phyloP scores from a whole-genome alignment of 2,888 invertebrate genomes.

The Troilus luridus region DNA sequence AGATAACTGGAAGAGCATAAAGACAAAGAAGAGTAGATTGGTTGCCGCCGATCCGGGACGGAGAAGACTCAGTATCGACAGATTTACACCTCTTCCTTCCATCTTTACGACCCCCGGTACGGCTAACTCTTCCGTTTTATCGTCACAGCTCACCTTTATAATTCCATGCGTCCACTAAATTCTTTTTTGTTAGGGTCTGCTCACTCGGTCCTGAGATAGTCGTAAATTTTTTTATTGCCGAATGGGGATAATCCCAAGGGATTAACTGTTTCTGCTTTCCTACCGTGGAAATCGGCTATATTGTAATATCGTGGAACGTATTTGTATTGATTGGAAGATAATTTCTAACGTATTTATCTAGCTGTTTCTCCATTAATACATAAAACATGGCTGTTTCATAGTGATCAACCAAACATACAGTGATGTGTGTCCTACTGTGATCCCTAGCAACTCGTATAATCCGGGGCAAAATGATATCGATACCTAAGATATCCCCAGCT shows the following conservation, averaged over 20 bases:
- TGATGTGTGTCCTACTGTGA: too few species aligned
- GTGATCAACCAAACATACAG: too few species aligned
- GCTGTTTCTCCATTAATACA: too few species aligned
- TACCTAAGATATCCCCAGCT: too few species aligned
- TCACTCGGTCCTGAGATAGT: neutral
- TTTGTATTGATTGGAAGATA: neutral
- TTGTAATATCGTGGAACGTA: neutral
- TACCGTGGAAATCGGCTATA: conserved; percentile 22
- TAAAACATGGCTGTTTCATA: too few species aligned
- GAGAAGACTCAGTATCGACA: conserved; percentile 11
- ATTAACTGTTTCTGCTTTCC: neutral
- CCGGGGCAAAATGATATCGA: too few species aligned
- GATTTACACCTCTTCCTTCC: conserved; percentile 34
- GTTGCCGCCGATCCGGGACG: neutral
- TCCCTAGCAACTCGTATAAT: too few species aligned
- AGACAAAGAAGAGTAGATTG: conserved; percentile 16
- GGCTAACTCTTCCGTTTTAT: conserved; percentile 24
- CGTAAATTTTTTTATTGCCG: conserved; percentile 29
- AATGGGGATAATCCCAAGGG: neutral
- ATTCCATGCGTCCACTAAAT: conserved; percentile 33
- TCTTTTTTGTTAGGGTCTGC: conserved; percentile 22
- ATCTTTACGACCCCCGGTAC: conserved; percentile 9
- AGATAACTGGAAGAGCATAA: neutral
- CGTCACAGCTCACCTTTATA: conserved; percentile 26
- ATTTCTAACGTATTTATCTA: too few species aligned